A percentile compares a stretch with the other conserved stretches of the same genome.
These are phyloP conservation scores for Rhinella marina DNA, from an alignment of 2,797 vertebrate species.

Conservation along the genomic window DNA sequence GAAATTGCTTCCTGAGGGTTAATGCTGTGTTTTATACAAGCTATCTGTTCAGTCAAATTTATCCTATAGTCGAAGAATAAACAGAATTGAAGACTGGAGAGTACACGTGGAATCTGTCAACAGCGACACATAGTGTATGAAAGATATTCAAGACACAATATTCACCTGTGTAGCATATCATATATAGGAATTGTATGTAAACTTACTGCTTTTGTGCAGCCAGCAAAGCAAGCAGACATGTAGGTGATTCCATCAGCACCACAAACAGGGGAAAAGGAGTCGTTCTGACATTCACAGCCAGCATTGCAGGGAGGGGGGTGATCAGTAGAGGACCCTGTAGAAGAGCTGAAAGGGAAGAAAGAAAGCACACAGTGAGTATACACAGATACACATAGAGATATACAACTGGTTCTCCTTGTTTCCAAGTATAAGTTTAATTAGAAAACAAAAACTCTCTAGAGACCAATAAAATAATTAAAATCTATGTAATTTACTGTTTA, in stretches of 20 bases:
- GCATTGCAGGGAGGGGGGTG: slow-evolving; percentile 88
- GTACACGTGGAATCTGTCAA: neutral
- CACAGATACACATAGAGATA: neutral
- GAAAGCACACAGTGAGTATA: slow-evolving; percentile 14
- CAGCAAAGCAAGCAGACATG: slow-evolving; percentile 95
- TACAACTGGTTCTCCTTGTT: neutral
- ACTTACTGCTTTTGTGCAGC: slow-evolving; percentile 82
- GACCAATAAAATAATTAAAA: neutral
- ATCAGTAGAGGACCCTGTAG: slow-evolving; percentile 76
- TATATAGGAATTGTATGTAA: neutral
- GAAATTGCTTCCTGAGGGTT: slow-evolving; percentile 54
- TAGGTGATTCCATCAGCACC: slow-evolving; percentile 93
- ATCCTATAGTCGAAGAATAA: slow-evolving; percentile 13
- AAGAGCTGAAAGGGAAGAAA: slow-evolving; percentile 71
- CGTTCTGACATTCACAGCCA: slow-evolving; percentile 93
- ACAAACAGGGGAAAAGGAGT: slow-evolving; percentile 94
- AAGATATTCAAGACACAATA: neutral
- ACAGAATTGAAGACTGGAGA: neutral
- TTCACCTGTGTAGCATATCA: neutral
- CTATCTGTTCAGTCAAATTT: slow-evolving; percentile 11
- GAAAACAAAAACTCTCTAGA: neutral
- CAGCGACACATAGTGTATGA: neutral
- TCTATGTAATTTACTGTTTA: neutral
- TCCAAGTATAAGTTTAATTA: neutral
- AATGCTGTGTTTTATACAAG: slow-evolving; percentile 55